Base-by-base conservation (phyloP, 2,797 vertebrate genomes). In the Apogon talboti region DNA sequence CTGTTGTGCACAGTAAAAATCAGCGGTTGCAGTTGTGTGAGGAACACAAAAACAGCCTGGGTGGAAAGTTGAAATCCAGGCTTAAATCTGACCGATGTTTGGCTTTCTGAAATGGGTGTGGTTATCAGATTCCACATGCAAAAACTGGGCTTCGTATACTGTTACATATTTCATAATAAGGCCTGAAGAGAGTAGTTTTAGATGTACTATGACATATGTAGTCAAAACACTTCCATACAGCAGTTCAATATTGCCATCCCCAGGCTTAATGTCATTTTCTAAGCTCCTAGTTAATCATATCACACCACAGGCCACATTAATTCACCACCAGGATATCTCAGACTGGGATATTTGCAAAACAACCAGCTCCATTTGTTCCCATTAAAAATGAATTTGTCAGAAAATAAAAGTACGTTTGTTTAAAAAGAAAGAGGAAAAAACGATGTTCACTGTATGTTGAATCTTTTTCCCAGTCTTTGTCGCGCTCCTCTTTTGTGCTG, bases 301-400 rank as follows among this genome's bases (percentile, higher is more conserved):
- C 69, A 64, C 79, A 72, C 81, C 72, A 76, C 69, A 48, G 60
- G 76, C 56, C 80, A 44, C 73, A 62, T 78, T 84, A 86, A 90
- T 90, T 84, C 85, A 76, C 73, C 59, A n/a, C 76, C 50, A 30
- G 50, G 53, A 71, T 67, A 53, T 63, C 51, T 75, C 48, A 1
- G 59, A 60, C 59, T 40, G n/a, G n/a, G 61, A 70, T 30, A 76
- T 78, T 80, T 54, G 65, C 69, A 77, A 66, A 73, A 81, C 72
- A 81, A 82, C 81, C 43, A 52, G 49, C 67, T 70, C 67, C 67
- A 76, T 82, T 87, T 83, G 68, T 86, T 57, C 70, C 78, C 73
- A 86, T 89, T 89, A 84, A 84, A 84, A 84, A 78, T 61, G 3
- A 64, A 82, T 87, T 82, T 85, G 75, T 85, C 76, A 82, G 73